Base-by-base conservation (phyloP, 2,113 vertebrate genomes). In the Sarotherodon lohbergeri region DNA sequence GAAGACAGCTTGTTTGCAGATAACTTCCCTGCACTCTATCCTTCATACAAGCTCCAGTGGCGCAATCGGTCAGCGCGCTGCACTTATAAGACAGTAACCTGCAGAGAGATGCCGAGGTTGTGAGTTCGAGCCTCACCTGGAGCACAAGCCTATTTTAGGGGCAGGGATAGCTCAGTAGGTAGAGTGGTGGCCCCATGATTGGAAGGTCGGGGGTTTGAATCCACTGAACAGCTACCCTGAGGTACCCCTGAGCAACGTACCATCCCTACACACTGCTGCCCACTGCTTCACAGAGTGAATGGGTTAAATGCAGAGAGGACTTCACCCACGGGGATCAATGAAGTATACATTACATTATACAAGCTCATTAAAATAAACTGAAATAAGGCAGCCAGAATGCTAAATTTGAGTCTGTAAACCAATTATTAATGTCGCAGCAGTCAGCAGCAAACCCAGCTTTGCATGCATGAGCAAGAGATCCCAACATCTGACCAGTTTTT, bases 121-220 rank as follows among this genome's bases (percentile, higher is more conserved):
- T 52, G 89, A 91, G 82, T 83, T 90, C 3, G 2, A 92, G 52
- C 76, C 86, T 91, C 86, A 90, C 84, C 80, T 92, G 82, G 82
- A 86, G 88, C 82, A 76, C 9, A 11, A 9, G 16, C 2, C 0
- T 34, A 34, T 11, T 34, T 63, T 34, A 61, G 16, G 16, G 57
- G 57, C 57, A 34, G 57, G 57, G 9, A 61, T 61, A 61, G 3
- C 2, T 34, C 29, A 61, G 1, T 63, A 19, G 29, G 16, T 63
- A 11, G 29, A 63, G 10, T 34, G 29, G 1, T 0, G 3, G 5
- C 2, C 59, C 3, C 59, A 19, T 63, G 29, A 34, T 34, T 0
- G 9, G 9, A 34, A 29, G 9, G 59, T 63, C 0, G 1, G 59
- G 57, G 5, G 16, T 19, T 6, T 34, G 29, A 63, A 63, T 63